phyloP scores from a whole-genome alignment of 1,140 invertebrate species.

The Apis florea region DNA sequence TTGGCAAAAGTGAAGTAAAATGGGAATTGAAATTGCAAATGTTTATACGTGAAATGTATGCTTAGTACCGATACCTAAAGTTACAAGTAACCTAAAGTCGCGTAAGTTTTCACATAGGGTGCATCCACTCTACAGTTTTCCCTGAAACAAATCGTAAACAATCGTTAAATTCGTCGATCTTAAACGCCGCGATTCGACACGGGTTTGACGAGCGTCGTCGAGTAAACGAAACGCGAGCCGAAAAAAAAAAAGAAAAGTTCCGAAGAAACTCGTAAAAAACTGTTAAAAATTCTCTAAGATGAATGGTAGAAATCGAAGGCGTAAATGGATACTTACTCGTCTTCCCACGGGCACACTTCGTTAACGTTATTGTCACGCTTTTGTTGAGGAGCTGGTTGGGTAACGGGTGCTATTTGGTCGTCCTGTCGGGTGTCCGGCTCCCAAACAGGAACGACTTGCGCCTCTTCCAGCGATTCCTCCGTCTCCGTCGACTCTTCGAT shows the following conservation, averaged over 20 bases:
- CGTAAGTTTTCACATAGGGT: slow-evolving; percentile 94
- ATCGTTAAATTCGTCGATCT: slow-evolving; percentile 17
- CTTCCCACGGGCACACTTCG: slow-evolving; percentile 93
- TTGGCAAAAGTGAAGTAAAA: slow-evolving; percentile 61
- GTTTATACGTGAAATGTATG: slow-evolving; percentile 69
- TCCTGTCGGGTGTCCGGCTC: slow-evolving; percentile 68
- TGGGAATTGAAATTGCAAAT: slow-evolving; percentile 68
- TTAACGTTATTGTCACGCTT: slow-evolving; percentile 84
- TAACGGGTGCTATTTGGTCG: slow-evolving; percentile 43
- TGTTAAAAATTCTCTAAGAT: no score
- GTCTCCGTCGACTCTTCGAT: slow-evolving; percentile 62
- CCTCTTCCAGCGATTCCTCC: slow-evolving; percentile 64
- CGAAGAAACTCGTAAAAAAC: no score
- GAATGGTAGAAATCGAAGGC: no score
- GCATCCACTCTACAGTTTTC: slow-evolving; percentile 91
- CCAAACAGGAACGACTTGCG: slow-evolving; percentile 75
- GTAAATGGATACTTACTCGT: slow-evolving; percentile 95
- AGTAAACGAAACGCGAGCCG: no score
- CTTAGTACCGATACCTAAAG: slow-evolving; percentile 64
- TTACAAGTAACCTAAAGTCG: slow-evolving; percentile 94
- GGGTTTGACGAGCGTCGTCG: no score
- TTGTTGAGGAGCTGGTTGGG: slow-evolving; percentile 66
- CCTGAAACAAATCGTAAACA: slow-evolving; percentile 82
- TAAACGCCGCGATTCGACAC: no score
- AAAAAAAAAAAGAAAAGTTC: no score